Evolutionary conservation across 1,140 invertebrate genomes (phyloP), one percentile per base, ranked within the genome.

Genomic region (Mercenaria mercenaria): DNA sequence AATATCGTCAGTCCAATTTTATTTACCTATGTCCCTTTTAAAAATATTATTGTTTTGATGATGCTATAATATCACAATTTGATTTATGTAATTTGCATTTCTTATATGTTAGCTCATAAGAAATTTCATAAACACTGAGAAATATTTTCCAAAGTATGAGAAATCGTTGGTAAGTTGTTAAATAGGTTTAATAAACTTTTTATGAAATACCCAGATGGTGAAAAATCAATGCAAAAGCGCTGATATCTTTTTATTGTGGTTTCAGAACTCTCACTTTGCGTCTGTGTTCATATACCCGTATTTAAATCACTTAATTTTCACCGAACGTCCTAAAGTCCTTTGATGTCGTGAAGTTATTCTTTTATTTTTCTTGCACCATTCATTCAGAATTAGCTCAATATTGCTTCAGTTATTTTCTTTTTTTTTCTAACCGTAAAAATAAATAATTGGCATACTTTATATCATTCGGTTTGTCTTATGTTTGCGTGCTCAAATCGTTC

Each of bases 261-360:
- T 72, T 72, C 34, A 23, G 11, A 15, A 39, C 18, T 26, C 67
- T 10, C 67, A 72, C 1, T 18, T 72, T 39, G 32, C 37, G 11
- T 72, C 67, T 37, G 67, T 72, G 67, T 72, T 72, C 34, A 39
- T 29, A 72, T 39, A 72, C 34, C 34, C 67, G 67, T 37, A 10
- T 72, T 72, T 72, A 72, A 72, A 20, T 39, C 67, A 41, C 29
- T 79, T 56, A 79, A 79, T 52, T 52, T 79, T 50, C 76, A 79
- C 56, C 56, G 43, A 77, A 56, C 6, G 34, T 56, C 15, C 47
- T 32, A 15, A 72, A 72, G 39, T 34, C 76, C 76, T 79, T 79
- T 79, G 76, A 79, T 52, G 11, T 79, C 0, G 47, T 34, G 47
- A 79, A 52, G 26, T 52, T 34, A 79, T 1, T 72, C 29, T 43